Conservation (phyloP, 2,888 invertebrate species). For the Heliothis peltigera region DNA sequence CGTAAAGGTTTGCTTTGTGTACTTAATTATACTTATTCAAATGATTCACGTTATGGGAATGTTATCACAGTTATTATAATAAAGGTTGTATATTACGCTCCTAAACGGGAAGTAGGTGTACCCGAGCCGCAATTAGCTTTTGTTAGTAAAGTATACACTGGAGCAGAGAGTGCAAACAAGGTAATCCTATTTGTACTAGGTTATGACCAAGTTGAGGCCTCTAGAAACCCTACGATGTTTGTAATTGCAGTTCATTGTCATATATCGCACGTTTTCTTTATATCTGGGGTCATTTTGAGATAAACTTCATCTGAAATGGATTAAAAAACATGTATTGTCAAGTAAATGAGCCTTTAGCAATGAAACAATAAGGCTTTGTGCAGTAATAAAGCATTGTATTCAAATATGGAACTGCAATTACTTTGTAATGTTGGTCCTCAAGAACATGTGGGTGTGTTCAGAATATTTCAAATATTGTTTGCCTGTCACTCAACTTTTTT, state of each 20-base stretch:
- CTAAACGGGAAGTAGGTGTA: slow-evolving; percentile 76
- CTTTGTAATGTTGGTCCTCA: slow-evolving; percentile 21
- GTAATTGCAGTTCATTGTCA: slow-evolving; percentile 40
- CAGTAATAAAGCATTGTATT: slow-evolving; percentile 49
- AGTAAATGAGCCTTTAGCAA: slow-evolving; percentile 5
- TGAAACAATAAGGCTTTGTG: slow-evolving; percentile 52
- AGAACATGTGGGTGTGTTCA: slow-evolving; percentile 22
- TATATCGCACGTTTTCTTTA: slow-evolving; percentile 8
- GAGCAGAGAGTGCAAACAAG: slow-evolving; percentile 43
- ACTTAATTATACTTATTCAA: slow-evolving; percentile 72
- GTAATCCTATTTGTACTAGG: slow-evolving; percentile 70
- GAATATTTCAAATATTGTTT: not conserved
- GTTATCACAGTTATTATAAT: slow-evolving; percentile 79
- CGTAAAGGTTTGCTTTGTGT: slow-evolving; percentile 73
- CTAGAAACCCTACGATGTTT: slow-evolving; percentile 70
- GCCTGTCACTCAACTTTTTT: not conserved
- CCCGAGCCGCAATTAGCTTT: slow-evolving; percentile 57
- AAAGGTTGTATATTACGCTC: slow-evolving; percentile 74
- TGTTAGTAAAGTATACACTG: slow-evolving; percentile 46
- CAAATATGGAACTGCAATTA: slow-evolving; percentile 38
- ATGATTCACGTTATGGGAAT: slow-evolving; percentile 87
- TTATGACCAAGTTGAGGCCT: slow-evolving; percentile 66
- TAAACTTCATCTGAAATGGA: slow-evolving; percentile 8
- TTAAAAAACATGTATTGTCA: slow-evolving; percentile 13
- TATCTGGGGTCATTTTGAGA: slow-evolving; percentile 9